Percentiles rank a stretch among this genome's conserved stretches.
These are phyloP conservation scores for Potamarius usumacintae DNA, from an alignment of 2,113 vertebrate genomes.

Conservation along the genomic window DNA sequence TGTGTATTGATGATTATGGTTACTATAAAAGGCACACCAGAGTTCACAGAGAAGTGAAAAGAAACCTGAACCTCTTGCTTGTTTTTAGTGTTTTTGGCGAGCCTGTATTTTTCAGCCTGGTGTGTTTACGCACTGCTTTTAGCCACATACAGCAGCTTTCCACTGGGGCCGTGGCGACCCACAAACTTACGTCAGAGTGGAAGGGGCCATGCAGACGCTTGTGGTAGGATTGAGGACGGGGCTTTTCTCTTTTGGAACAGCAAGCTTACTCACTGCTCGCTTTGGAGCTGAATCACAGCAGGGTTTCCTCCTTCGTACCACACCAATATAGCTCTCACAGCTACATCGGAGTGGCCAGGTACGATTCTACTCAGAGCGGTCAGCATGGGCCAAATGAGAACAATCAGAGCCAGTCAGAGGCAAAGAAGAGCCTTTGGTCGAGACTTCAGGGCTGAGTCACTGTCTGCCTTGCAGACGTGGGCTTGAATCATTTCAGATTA, in stretches of 20 bases:
- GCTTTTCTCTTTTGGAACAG: conserved; percentile 52
- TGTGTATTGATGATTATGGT: conserved; percentile 10
- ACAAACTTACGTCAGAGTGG: conserved; percentile 49
- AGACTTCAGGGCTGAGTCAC: conserved; percentile 52
- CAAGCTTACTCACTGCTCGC: conserved; percentile 51
- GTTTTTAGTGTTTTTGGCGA: conserved; percentile 33
- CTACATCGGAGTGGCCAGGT: conserved; percentile 14
- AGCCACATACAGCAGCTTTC: conserved; percentile 41
- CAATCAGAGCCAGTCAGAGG: conserved; percentile 28
- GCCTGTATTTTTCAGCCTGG: conserved; percentile 31
- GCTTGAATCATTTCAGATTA: conserved; percentile 59
- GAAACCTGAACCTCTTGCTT: conserved; percentile 34
- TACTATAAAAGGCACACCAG: not conserved
- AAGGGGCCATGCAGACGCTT: conserved; percentile 48
- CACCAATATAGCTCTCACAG: not conserved
- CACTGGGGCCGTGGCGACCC: conserved; percentile 37
- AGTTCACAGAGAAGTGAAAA: conserved; percentile 40
- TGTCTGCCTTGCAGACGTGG: conserved; percentile 49
- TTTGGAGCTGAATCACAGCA: conserved; percentile 39
- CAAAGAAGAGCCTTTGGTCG: conserved; percentile 34
- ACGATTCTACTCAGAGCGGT: not conserved
- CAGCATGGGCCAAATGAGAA: conserved; percentile 36
- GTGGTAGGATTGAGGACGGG: conserved; percentile 38
- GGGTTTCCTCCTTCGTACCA: conserved; percentile 5
- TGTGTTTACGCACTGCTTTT: conserved; percentile 37